Evolutionary conservation across 2,113 vertebrate genomes (phyloP).

Genomic region (Sapayoa aenigma): DNA sequence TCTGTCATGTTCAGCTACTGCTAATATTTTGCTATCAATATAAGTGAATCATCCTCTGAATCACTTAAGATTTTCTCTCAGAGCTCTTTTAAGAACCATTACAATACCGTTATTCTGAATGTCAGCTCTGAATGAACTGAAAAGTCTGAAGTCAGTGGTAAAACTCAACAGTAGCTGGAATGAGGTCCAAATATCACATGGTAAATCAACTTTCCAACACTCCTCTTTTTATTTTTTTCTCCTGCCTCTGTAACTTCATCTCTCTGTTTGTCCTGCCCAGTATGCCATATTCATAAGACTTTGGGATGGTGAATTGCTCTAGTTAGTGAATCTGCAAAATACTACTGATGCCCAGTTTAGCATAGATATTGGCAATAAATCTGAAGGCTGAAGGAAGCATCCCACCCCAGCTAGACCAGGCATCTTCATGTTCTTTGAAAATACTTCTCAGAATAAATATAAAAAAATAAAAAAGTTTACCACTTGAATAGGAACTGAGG

Average conservation of each 20-base stretch:
- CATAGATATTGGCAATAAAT: background rate
- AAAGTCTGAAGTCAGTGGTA: conserved; percentile 16
- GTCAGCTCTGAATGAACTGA: conserved; percentile 11
- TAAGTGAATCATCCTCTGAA: conserved; percentile 58
- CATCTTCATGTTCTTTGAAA: background rate
- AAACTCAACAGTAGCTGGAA: background rate
- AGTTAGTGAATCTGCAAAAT: background rate
- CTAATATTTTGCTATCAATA: conserved; percentile 53
- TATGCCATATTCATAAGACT: background rate
- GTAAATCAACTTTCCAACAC: background rate
- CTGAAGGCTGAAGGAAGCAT: background rate
- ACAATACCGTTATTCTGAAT: conserved; percentile 13
- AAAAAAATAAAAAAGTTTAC: background rate
- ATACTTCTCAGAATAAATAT: background rate
- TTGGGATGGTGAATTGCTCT: background rate
- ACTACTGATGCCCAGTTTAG: background rate
- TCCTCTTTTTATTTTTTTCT: background rate
- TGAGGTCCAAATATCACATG: background rate
- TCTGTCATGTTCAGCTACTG: conserved; percentile 45
- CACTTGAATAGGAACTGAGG: background rate
- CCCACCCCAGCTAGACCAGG: background rate
- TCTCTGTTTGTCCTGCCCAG: background rate
- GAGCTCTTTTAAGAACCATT: conserved; percentile 18
- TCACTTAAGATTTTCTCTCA: conserved; percentile 50
- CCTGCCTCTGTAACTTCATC: background rate